Conservation (phyloP, 2,888 invertebrate genomes). For the Druceiella hillmani region DNA sequence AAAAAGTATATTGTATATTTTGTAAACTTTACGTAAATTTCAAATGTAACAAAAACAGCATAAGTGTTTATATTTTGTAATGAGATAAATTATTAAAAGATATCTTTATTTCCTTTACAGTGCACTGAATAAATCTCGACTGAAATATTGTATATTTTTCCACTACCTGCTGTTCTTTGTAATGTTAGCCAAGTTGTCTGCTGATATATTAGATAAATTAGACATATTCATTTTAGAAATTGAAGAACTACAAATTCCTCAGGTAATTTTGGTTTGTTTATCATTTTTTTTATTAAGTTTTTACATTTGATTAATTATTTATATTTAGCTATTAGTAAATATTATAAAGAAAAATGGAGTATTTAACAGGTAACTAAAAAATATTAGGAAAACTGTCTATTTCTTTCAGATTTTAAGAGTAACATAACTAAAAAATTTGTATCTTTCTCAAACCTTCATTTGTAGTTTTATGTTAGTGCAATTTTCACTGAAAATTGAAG, state of each 20-base stretch:
- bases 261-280: constrained; percentile 34
- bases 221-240: constrained; percentile 93
- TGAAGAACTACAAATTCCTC: constrained; percentile 88
- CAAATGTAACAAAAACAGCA: constrained; percentile 4
- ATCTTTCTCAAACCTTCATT: too few species aligned
- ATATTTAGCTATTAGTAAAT: too few species aligned
- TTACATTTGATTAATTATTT: background rate
- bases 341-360: too few species aligned
- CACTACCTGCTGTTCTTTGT: constrained; percentile 86
- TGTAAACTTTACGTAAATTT: background rate
- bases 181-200: constrained; percentile 87
- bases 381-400: too few species aligned
- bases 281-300: constrained; percentile 1
- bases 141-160: constrained; percentile 91
- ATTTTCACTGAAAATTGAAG: too few species aligned
- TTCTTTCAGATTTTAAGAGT: too few species aligned
- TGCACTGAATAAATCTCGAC: constrained; percentile 90
- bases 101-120: constrained; percentile 62
- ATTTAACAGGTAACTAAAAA: too few species aligned
- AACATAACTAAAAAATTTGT: too few species aligned
- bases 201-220: constrained; percentile 86
- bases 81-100: too few species aligned
- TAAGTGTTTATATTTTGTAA: constrained; percentile 22
- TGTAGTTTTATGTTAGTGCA: too few species aligned
- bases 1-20: too few species aligned